These are phyloP conservation scores for Actinia equina DNA, from an alignment of 64 coral and sea anemone genomes.

Conservation along the genomic window DNA sequence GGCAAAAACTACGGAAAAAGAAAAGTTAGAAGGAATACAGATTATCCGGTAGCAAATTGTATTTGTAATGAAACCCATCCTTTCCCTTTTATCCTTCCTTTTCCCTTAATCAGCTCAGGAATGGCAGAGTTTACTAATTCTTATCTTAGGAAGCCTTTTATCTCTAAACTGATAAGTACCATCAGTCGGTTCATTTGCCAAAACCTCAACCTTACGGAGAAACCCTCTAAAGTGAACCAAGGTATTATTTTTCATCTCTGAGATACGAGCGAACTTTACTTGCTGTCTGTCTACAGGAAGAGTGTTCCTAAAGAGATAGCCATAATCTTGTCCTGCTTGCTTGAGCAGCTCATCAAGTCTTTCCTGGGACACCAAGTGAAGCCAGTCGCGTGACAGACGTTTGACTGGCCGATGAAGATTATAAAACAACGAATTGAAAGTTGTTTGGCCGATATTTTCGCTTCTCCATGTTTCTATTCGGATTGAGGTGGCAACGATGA, in stretches of 20 bases:
- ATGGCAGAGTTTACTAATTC: conserved; percentile 25
- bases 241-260: conserved; percentile 37
- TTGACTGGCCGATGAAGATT: conserved; percentile 81
- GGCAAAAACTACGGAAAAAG: conserved; percentile 42
- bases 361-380: conserved; percentile 55
- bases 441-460: conserved; percentile 85
- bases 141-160: conserved; percentile 51
- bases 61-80: too few species aligned
- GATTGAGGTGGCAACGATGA: conserved; percentile 60
- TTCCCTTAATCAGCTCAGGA: neutral
- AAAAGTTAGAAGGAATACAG: neutral
- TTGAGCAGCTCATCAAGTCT: conserved; percentile 39
- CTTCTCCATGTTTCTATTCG: conserved; percentile 75
- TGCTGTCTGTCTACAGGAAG: neutral
- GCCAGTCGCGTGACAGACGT: conserved; percentile 53
- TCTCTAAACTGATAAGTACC: conserved; percentile 43
- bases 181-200: neutral
- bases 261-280: conserved; percentile 38
- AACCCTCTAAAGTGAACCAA: conserved; percentile 64
- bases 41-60: too few species aligned
- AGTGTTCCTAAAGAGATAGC: conserved; percentile 41
- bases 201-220: conserved; percentile 32
- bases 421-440: conserved; percentile 43
- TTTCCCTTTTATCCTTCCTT: too few species aligned
- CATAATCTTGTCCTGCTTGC: conserved; percentile 41